These are phyloP conservation scores for Cryptophagus acutangulus DNA, from an alignment of 2,888 invertebrate species.

Conservation along the genomic window DNA sequence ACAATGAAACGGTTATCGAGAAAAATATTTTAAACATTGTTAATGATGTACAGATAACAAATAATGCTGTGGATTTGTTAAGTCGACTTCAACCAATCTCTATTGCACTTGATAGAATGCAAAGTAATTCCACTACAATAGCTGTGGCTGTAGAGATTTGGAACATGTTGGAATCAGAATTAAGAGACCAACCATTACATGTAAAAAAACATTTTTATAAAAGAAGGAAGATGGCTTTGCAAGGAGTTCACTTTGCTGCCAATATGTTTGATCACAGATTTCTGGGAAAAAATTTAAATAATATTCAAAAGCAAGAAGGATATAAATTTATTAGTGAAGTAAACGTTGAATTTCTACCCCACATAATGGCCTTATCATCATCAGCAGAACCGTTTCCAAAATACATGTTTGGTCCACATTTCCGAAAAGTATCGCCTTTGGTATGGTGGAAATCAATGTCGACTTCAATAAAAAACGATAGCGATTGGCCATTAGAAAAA, in stretches of 20 bases:
- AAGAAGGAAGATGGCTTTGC: constrained; percentile 8
- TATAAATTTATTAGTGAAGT: constrained; percentile 1
- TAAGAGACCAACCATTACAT: too few species aligned
- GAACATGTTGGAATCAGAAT: not conserved
- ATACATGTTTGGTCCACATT: constrained; percentile 2
- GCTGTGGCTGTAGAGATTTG: not conserved
- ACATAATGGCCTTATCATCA: constrained; percentile 5
- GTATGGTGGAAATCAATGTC: constrained; percentile 9
- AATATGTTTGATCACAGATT: constrained; percentile 12
- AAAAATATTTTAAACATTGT: not conserved
- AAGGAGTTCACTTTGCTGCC: constrained; percentile 7
- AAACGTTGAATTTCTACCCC: constrained; percentile 5
- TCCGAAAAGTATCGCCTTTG: constrained; percentile 3
- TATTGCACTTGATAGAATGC: not conserved
- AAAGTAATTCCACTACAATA: not conserved
- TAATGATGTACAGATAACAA: not conserved
- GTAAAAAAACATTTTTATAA: too few species aligned
- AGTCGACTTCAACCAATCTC: not conserved
- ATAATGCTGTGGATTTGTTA: not conserved
- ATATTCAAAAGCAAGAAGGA: constrained; percentile 6
- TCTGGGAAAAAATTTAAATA: constrained; percentile 6
- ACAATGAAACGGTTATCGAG: not conserved
- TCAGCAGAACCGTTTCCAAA: constrained; percentile 6
- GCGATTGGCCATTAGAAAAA: too few species aligned
- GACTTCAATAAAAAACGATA: not conserved